Conservation (phyloP, 2,113 vertebrate genomes). For the Ahaetulla prasina region DNA sequence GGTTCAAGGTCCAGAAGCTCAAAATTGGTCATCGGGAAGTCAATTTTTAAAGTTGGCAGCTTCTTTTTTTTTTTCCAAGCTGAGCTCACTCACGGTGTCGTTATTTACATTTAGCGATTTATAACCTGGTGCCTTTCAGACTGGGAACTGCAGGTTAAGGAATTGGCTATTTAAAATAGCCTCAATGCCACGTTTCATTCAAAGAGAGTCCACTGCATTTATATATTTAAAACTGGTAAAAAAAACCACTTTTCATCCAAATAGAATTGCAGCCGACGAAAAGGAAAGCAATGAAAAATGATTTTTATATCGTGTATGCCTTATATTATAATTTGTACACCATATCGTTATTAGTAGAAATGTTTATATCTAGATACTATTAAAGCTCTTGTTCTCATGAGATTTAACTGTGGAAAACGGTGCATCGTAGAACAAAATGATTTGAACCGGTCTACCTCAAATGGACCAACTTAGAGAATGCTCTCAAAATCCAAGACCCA, state of each 20-base stretch:
- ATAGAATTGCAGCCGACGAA: background rate
- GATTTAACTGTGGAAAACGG: background rate
- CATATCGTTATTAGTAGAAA: background rate
- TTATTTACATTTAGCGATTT: background rate
- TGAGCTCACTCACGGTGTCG: background rate
- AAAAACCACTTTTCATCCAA: background rate
- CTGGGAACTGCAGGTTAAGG: background rate
- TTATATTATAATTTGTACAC: too few species aligned
- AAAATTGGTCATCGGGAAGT: background rate
- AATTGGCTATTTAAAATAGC: background rate
- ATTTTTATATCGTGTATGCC: too few species aligned
- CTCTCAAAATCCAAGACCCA: background rate
- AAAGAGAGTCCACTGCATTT: background rate
- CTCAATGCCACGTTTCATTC: background rate
- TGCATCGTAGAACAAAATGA: background rate
- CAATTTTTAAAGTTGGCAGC: background rate
- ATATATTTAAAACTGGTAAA: background rate
- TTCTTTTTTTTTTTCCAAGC: background rate
- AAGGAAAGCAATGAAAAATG: background rate
- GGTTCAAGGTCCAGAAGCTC: background rate
- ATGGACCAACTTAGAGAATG: background rate
- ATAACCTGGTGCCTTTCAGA: background rate
- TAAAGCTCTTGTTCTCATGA: background rate
- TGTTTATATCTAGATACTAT: background rate
- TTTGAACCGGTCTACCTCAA: background rate